phyloP scores from a whole-genome alignment of 1,140 invertebrate genomes.

The Drosophila melanogaster region Release_6_plus_ISO1_MT NT_033777.3:19207501-19208000 shows the following conservation, averaged over 20 bases:
- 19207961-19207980: conserved; percentile 30
- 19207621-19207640: conserved; percentile 73
- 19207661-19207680: conserved; percentile 55
- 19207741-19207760: neutral
- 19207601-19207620: conserved; percentile 11
- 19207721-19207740: neutral
- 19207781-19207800: conserved; percentile 38
- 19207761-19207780: conserved; percentile 38
- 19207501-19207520: conserved; percentile 50
- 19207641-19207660: conserved; percentile 77
- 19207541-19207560: conserved; percentile 76
- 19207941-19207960: conserved; percentile 1
- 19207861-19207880: neutral
- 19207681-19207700: conserved; percentile 31
- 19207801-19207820: conserved; percentile 60
- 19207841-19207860: neutral
- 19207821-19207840: conserved; percentile 35
- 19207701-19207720: conserved; percentile 18
- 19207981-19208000: conserved; percentile 49
- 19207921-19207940: conserved; percentile 34
- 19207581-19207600: too few relatives aligned
- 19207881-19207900: conserved; percentile 5
- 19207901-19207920: conserved; percentile 62
- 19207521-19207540: conserved; percentile 76
- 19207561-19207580: conserved; percentile 21